Conservation (phyloP, 2,797 vertebrate genomes). For the Periophthalmus magnuspinnatus region DNA sequence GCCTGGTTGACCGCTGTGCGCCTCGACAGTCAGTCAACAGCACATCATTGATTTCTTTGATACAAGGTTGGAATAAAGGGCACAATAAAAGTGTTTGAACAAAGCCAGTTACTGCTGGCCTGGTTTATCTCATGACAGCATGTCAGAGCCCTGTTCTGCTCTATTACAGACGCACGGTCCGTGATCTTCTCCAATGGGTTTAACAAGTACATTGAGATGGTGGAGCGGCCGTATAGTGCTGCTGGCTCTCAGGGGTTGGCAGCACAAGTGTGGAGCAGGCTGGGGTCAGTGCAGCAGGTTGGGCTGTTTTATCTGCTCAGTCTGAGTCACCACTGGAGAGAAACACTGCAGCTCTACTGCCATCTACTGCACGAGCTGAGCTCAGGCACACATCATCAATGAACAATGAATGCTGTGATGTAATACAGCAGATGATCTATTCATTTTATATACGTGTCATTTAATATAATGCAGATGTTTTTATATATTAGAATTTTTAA, state of each 20-base stretch:
- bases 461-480: too few relatives aligned
- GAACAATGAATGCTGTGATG: not conserved
- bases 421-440: too few relatives aligned
- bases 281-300: constrained; percentile 61
- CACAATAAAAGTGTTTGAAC: constrained; percentile 43
- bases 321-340: constrained; percentile 56
- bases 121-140: constrained; percentile 50
- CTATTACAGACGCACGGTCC: constrained; percentile 45
- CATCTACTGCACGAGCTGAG: too few relatives aligned
- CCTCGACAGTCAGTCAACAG: constrained; percentile 52
- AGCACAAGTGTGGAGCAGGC: constrained; percentile 50
- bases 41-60: constrained; percentile 57
- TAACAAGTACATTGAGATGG: constrained; percentile 55
- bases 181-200: constrained; percentile 47
- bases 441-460: too few relatives aligned
- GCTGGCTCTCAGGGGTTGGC: constrained; percentile 55
- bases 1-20: constrained; percentile 44
- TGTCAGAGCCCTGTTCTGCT: constrained; percentile 54
- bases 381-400: not conserved
- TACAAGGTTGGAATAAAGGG: constrained; percentile 43
- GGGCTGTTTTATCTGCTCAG: constrained; percentile 61
- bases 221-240: constrained; percentile 36
- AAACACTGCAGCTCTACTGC: constrained; percentile 62
- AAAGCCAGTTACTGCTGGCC: constrained; percentile 41
- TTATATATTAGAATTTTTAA: too few relatives aligned